A percentile compares a stretch with the other conserved stretches of the same genome.
Conservation (phyloP, 92 coral and sea anemone genomes). For the Zoanthus gigantus region DNA sequence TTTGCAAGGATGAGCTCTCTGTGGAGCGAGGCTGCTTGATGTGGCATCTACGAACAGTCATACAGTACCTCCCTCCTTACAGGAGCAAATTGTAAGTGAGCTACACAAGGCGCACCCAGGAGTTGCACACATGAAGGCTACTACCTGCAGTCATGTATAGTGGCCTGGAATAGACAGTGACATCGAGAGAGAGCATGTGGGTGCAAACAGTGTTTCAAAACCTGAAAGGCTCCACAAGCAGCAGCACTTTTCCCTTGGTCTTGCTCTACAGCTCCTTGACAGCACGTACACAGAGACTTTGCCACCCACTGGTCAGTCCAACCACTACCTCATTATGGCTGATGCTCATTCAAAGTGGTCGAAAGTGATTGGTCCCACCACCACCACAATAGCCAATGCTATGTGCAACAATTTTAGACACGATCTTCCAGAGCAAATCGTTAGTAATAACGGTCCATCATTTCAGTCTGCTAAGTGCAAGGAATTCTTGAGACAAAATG, state of each 20-base stretch:
- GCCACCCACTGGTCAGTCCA: background rate
- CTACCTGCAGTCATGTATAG: background rate
- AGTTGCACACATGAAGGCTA: background rate
- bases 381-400: too few species aligned
- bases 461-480: too few species aligned
- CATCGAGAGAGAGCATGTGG: background rate
- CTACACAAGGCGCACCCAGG: background rate
- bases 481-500: too few species aligned
- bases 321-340: background rate
- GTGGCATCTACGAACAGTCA: constrained; percentile 48
- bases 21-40: constrained; percentile 17
- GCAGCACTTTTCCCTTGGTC: background rate
- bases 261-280: background rate
- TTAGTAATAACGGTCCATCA: background rate
- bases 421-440: background rate
- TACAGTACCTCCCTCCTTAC: constrained; percentile 51
- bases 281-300: background rate
- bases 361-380: background rate
- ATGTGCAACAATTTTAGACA: background rate
- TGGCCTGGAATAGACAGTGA: background rate
- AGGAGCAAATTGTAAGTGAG: background rate
- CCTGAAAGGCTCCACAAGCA: background rate
- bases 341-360: background rate
- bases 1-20: background rate
- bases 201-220: background rate